Evolutionary conservation across 2,113 vertebrate species (phyloP), one percentile per base, ranked within the genome.

Genomic region (Nothobranchius kuhntae): DNA sequence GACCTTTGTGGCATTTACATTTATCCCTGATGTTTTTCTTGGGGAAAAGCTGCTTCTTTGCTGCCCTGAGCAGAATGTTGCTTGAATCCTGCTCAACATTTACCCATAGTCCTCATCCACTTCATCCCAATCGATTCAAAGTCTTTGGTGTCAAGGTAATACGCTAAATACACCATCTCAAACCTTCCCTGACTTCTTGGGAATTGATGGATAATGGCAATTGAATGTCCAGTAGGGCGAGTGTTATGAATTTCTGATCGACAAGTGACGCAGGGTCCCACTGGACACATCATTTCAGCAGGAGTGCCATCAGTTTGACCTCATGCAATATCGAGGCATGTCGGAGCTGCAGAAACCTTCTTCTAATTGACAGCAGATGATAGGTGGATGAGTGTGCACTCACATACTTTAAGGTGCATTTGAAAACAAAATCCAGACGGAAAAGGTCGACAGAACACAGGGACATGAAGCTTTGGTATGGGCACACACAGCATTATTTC

Each of bases 331-430:
- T 15, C 35, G 17, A 53, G 47, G 17, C 52, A 52, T 53, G 71
- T 58, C 21, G 2, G 47, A 77, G 66, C 17, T 58, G 63, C 75
- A 35, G 21, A 51, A 55, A 48, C 9, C 24, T 30, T 3, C 38
- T 58, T 67, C 11, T 81, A 74, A 86, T 69, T 84, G 84, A 73
- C 65, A 45, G 40, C 46, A 46, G 65, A 12, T 3, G 58, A 73
- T 67, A 26, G 63, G 15, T 53, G 36, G 68, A 68, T 4, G 14
- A 36, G 35, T 30, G 24, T 35, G 52, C 12, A 36, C 13, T 12
- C 30, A 21, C 40, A 45, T 24, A 35, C 14, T 35, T 57, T 24
- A 44, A 53, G 4, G 47, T 36, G 45, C 36, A 48, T 61, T 70
- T 58, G 56, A 52, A 63, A 17, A 17, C 24, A 6, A 35, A n/a